These are phyloP conservation scores for Malacoraja senta DNA, from an alignment of 2,797 vertebrate species.

Conservation along the genomic window DNA sequence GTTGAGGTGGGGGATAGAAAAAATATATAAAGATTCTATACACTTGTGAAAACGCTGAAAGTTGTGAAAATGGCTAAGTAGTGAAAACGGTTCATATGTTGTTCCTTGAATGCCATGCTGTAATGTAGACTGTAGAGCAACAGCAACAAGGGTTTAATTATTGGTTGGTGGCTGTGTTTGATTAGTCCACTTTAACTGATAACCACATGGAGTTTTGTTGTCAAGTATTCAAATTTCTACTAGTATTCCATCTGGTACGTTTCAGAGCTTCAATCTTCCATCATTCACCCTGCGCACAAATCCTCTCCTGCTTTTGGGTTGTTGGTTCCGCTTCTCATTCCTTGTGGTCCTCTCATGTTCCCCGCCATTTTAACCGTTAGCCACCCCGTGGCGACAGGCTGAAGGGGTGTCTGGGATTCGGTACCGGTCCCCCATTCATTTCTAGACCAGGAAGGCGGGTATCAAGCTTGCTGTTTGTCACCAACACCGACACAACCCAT, in stretches of 20 bases:
- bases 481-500: background rate
- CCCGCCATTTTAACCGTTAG: background rate
- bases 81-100: background rate
- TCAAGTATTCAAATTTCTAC: constrained; percentile 1
- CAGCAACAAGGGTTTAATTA: background rate
- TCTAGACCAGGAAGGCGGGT: background rate
- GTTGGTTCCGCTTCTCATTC: too few relatives aligned
- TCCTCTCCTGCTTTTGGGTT: background rate
- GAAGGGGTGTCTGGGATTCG: background rate
- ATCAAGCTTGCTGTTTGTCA: background rate
- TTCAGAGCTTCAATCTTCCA: background rate
- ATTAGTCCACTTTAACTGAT: constrained; percentile 6
- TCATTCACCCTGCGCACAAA: background rate
- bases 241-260: background rate
- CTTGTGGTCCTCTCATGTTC: background rate
- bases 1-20: background rate
- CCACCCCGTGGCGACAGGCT: background rate
- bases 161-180: background rate
- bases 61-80: constrained; percentile 27
- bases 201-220: background rate
- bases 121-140: background rate
- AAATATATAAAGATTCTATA: background rate
- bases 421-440: background rate
- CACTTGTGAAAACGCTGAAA: constrained; percentile 24
- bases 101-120: background rate